phyloP scores from a whole-genome alignment of 2,797 vertebrate species.

The Rhinogobio ventralis region DNA sequence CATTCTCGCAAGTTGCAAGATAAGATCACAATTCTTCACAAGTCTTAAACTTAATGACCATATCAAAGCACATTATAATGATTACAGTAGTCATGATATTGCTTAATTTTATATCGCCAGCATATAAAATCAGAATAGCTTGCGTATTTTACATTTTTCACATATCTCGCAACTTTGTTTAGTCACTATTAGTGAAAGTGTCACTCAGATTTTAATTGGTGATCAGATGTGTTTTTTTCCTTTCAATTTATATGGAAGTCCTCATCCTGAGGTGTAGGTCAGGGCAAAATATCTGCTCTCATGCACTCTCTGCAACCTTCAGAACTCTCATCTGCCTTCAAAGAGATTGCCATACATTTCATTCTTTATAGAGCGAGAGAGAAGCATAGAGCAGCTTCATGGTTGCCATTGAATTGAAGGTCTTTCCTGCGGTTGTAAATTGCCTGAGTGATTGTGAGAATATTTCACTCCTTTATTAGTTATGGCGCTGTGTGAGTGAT shows the following conservation, averaged over 20 bases:
- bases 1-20: not conserved
- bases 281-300: not conserved
- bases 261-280: not conserved
- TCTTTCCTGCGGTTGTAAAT: slow-evolving; percentile 37
- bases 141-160: not conserved
- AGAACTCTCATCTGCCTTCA: slow-evolving; percentile 39
- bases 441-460: slow-evolving; percentile 37
- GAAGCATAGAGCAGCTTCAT: slow-evolving; percentile 1
- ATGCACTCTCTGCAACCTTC: slow-evolving; percentile 41
- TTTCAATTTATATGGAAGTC: not conserved
- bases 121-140: too few species aligned
- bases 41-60: not conserved
- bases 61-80: not conserved
- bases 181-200: not conserved
- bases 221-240: not conserved
- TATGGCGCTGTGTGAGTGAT: slow-evolving; percentile 22
- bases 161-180: not conserved
- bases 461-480: slow-evolving; percentile 48
- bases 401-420: slow-evolving; percentile 23
- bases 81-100: not conserved
- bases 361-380: slow-evolving; percentile 41
- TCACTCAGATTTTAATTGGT: not conserved
- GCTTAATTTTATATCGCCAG: not conserved
- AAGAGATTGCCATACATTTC: slow-evolving; percentile 63
- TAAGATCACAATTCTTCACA: not conserved